Conservation (phyloP, 2,888 invertebrate species). For the Dynastes hyllus region DNA sequence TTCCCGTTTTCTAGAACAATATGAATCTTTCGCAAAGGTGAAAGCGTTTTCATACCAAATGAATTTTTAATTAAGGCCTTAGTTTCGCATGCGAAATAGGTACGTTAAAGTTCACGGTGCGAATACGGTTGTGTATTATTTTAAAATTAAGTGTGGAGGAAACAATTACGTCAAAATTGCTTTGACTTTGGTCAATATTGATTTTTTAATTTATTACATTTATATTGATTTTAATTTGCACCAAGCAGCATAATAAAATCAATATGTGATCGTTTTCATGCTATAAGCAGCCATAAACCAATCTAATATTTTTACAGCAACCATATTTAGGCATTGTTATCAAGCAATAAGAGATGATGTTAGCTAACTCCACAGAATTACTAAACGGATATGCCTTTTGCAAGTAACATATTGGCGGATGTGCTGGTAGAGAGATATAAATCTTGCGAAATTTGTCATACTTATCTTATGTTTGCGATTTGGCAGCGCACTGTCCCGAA, state of each 20-base stretch:
- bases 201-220: not conserved
- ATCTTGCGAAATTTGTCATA: slow-evolving; percentile 29
- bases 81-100: slow-evolving; percentile 6
- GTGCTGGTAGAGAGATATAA: not conserved
- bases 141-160: slow-evolving; percentile 3
- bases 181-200: slow-evolving; percentile 26
- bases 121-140: slow-evolving; percentile 13
- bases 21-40: slow-evolving; percentile 33
- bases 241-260: no score
- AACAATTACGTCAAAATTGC: not conserved
- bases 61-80: slow-evolving; percentile 39
- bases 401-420: not conserved
- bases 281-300: no score
- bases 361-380: not conserved
- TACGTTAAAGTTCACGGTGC: slow-evolving; percentile 27
- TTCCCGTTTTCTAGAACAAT: slow-evolving; percentile 30
- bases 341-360: not conserved
- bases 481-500: not conserved
- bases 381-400: not conserved
- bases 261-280: no score
- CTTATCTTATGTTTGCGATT: slow-evolving; percentile 2
- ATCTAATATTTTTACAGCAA: no score
- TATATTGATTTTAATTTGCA: not conserved
- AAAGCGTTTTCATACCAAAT: slow-evolving; percentile 28
- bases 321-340: not conserved